A percentile compares a stretch with the other conserved stretches of the same genome.
phyloP scores from a whole-genome alignment of 2,888 invertebrate genomes.

The Hyposoter didymator region DNA sequence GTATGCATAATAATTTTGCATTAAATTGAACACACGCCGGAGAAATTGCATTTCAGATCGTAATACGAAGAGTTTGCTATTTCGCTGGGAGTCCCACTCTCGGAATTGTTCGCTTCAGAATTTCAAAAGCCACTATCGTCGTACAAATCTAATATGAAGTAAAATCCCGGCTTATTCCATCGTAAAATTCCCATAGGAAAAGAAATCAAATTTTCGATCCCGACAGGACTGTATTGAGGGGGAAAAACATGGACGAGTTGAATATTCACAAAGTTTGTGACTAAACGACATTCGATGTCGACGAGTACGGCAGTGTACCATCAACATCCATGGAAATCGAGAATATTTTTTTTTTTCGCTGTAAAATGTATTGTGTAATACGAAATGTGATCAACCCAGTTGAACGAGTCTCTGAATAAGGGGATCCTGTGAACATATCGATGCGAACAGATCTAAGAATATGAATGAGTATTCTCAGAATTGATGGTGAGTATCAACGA shows the following conservation, averaged over 20 bases:
- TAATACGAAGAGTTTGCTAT: not conserved
- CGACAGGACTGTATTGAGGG: not conserved
- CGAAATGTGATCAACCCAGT: not conserved
- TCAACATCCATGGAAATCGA: not conserved
- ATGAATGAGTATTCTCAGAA: slow-evolving; percentile 26
- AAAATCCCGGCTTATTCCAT: too few species aligned
- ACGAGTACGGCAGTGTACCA: not conserved
- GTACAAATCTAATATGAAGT: not conserved
- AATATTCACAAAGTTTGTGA: not conserved
- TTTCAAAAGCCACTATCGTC: not conserved
- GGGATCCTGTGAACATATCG: not conserved
- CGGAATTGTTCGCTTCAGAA: not conserved
- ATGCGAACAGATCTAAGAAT: slow-evolving; percentile 24
- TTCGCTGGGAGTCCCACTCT: not conserved
- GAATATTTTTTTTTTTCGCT: not conserved
- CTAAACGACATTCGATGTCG: not conserved
- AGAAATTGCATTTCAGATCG: not conserved
- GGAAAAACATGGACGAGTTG: not conserved
- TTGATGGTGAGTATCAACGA: slow-evolving; percentile 5
- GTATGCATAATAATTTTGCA: not conserved
- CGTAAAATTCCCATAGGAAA: not conserved
- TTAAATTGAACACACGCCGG: not conserved
- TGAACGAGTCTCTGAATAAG: slow-evolving; percentile 9
- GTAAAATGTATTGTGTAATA: not conserved
- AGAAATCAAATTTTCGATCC: not conserved